Evolutionary conservation across 92 coral and sea anemone genomes (phyloP), one percentile per base, ranked within the genome.

Genomic region (Diadumene lineata): DNA sequence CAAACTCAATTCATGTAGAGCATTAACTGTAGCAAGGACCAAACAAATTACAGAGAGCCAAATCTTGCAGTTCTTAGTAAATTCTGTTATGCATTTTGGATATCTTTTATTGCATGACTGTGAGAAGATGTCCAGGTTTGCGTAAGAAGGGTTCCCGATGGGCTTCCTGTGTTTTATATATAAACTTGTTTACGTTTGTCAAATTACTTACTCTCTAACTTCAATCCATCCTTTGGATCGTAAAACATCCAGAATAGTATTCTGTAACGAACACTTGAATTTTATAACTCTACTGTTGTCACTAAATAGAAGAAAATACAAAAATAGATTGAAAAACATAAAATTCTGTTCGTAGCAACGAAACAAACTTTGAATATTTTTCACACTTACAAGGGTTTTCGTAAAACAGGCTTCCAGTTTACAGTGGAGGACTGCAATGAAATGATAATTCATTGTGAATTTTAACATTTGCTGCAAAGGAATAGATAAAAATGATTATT

Each of bases 211-310:
- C 98, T 94, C 98, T 79, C 83, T 72, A 16, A 83, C 84, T 73
- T 91, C 97, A 11, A 87, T 83, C 98, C 98, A 94, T 24, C 98
- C 98, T 68, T 88, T 94, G 34, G 91, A 77, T 22, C 98, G 89
- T 34, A 94, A 91, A 2, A 94, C 98, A 74, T 94, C 98, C 28
- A 94, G 25, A 30, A 91, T 94, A 6, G 98, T 94, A 62, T 94
- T 94, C 82, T 94, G 98, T n/a, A 94, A 84, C 9, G 90, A 68
- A 67, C 94, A 89, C 60, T 91, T 94, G 88, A 88, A 94, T 18
- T 92, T 90, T 32, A 94, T 94, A 3, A 87, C 86, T 31, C 98
- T 92, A 60, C 93, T 91, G 79, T 91, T 91, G 81, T 94, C 98
- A 82, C 98, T 94, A 66, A n/a, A n/a, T n/a, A n/a, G n/a, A n/a